Conservation (phyloP, 2,113 vertebrate genomes). For the Atractosteus spatula region DNA sequence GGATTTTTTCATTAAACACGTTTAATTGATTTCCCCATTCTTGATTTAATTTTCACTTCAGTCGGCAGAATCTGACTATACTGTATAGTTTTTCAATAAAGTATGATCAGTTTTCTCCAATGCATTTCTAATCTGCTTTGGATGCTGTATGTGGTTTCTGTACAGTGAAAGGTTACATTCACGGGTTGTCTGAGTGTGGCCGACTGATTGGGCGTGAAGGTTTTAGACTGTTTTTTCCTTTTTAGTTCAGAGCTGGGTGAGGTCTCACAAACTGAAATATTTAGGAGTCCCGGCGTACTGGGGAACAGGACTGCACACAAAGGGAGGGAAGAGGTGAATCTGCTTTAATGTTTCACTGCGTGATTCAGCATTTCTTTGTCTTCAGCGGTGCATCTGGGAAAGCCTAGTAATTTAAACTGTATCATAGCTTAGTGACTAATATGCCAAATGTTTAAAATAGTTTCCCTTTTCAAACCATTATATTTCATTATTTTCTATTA, state of each 20-base stretch:
- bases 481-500: not conserved
- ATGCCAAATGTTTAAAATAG: too few relatives aligned
- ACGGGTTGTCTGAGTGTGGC: too few relatives aligned
- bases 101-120: not conserved
- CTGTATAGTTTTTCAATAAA: too few relatives aligned
- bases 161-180: too few relatives aligned
- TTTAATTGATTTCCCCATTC: too few relatives aligned
- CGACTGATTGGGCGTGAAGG: not conserved
- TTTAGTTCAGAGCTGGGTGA: constrained; percentile 86
- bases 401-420: too few relatives aligned
- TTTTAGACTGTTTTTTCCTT: constrained; percentile 9
- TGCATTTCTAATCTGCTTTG: not conserved
- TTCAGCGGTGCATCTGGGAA: too few relatives aligned
- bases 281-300: constrained; percentile 90
- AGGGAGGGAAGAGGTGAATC: constrained; percentile 81
- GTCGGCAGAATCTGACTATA: too few relatives aligned
- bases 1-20: constrained; percentile 24
- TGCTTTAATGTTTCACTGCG: not conserved
- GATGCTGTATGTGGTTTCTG: too few relatives aligned
- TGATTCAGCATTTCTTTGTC: not conserved
- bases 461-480: too few relatives aligned
- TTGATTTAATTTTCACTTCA: too few relatives aligned
- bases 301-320: constrained; percentile 90
- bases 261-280: constrained; percentile 77
- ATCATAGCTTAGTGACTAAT: too few relatives aligned